Percentiles rank a stretch among this genome's conserved stretches.
These are phyloP conservation scores for Phylloscopus collybita DNA, from an alignment of 2,797 vertebrate genomes.

Conservation along the genomic window DNA sequence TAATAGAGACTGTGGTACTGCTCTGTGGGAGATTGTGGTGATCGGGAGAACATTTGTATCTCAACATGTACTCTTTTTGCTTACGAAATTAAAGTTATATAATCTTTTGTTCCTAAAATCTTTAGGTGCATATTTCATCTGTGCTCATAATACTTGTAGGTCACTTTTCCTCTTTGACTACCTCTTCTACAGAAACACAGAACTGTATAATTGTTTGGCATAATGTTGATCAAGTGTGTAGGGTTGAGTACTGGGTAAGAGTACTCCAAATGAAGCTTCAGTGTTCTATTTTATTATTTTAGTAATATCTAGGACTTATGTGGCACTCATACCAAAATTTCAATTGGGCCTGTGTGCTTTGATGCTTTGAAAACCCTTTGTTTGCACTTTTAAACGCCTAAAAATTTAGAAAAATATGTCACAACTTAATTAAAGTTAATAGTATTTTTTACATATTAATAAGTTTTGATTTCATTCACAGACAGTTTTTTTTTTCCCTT, in stretches of 20 bases:
- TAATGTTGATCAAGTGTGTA: background rate
- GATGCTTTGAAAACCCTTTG: background rate
- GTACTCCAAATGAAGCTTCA: background rate
- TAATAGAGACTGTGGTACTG: background rate
- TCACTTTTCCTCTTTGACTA: background rate
- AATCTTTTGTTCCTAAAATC: background rate
- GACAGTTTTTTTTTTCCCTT: background rate
- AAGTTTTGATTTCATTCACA: background rate
- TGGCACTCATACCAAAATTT: background rate
- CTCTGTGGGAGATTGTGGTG: background rate
- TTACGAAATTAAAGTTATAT: background rate
- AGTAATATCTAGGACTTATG: background rate
- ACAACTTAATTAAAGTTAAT: background rate
- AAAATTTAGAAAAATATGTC: background rate
- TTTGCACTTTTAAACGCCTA: background rate
- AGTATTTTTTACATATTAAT: background rate
- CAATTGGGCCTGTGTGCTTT: background rate
- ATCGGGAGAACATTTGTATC: background rate
- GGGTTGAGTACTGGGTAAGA: background rate
- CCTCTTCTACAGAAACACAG: background rate
- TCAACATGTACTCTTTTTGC: background rate
- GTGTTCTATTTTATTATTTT: background rate
- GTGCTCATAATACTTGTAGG: background rate
- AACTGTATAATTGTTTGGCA: background rate
- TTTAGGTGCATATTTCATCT: background rate